Evolutionary conservation across 1,140 invertebrate species (phyloP), one percentile per base, ranked within the genome.

Genomic region (Penaeus chinensis): DNA sequence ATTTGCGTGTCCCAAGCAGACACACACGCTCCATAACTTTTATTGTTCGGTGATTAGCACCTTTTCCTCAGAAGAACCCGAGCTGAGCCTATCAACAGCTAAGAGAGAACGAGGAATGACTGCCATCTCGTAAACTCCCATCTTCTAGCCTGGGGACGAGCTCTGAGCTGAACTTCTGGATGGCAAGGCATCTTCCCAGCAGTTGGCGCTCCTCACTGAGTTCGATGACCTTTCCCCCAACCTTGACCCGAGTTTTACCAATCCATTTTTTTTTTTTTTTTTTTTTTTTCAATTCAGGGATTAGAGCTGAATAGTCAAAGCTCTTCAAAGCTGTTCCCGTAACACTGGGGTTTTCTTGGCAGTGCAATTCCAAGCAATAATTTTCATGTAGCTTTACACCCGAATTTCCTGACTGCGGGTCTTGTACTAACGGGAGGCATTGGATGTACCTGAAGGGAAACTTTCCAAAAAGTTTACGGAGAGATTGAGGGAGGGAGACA

Each of bases 311-410:
- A 77, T 2, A 77, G 32, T n/a, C 74, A 77, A 77, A n/a, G 74
- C 74, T 77, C 74, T 77, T 3, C 74, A 77, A 77, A 77, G 74
- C 74, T 77, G 74, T 77, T 20, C 74, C 32, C 32, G 74, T 77
- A 77, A 3, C 74, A 77, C 32, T 2, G 74, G 74, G 74, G 74
- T 77, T 77, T 77, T 4, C 74, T 77, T 77, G 74, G 74, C 74
- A 77, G 74, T 77, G 74, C 74, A 77, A 77, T 77, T 77, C 74
- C 74, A 77, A n/a, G 74, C 74, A 77, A 77, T 77, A 2, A 77
- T 77, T 77, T 32, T 77, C 20, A 1, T 32, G 20, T 77, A 77
- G 74, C 74, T 32, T 77, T n/a, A 77, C 74, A 77, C 74, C 74
- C 20, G 4, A 2, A 77, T 77, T 77, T 77, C 32, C 32, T 77